Base-by-base conservation (phyloP, 2,888 invertebrate species). In the Drosophila seclusa region DNA sequence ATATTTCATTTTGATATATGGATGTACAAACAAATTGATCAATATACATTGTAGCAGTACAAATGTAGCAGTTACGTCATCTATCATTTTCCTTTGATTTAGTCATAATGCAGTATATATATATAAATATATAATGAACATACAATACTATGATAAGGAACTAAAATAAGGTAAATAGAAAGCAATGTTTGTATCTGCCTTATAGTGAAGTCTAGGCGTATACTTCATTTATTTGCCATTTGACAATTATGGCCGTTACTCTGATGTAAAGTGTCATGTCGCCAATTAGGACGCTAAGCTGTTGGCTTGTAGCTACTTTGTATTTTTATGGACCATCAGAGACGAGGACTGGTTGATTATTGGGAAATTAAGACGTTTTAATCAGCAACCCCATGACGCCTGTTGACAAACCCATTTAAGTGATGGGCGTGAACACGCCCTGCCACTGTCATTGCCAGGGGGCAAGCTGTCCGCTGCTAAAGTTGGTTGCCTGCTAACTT, bases 311-410 rank as follows among this genome's bases (percentile, higher is more conserved):
- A 58, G 59, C 34, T 45, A 63, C 40, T 60, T 59, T 27, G 57
- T 7, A 32, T 58, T 57, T 10, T 11, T 2, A 40, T 16, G 29
- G 21, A 52, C 40, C 48, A 61, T 62, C 66, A 62, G 55, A 48
- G 5, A 42, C n/a, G 45, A n/a, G 38, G 27, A n/a, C 32, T 49
- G 53, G 29, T 10, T 18, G 27, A 45, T 45, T 38, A 60, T 34
- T 34, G 40, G 53, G 6, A 53, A 65, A 54, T 78, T 74, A 79
- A 68, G 67, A 58, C 64, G 55, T 59, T 87, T 81, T 78, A 84
- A 82, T 78, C 84, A 84, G 67, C 67, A 45, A 81, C 76, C 76
- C 89, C 87, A 89, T 84, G 87, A 87, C 60, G 84, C 38, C 49
- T 64, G 58, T 68, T 63, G 65, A 57, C 62, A 76, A 50, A 57